Conservation (phyloP, 2,888 invertebrate species). For the Leptopterna dolabrata region DNA sequence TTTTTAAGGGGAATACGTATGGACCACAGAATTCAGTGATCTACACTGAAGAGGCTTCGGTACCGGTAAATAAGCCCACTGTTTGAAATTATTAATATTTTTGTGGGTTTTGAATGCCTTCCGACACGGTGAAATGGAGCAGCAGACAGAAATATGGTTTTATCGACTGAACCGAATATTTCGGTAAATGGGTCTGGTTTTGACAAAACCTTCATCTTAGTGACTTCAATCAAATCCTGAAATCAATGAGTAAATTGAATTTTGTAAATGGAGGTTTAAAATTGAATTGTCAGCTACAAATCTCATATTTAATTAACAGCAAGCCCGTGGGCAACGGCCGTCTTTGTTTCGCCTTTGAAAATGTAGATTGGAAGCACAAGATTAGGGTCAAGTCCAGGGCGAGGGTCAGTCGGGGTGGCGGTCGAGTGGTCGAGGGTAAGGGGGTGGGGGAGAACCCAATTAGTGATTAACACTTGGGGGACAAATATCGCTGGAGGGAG, state of each 20-base stretch:
- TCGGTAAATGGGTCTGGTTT: not conserved
- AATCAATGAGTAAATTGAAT: slow-evolving; percentile 23
- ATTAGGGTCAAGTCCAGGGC: slow-evolving; percentile 55
- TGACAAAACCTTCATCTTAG: not conserved
- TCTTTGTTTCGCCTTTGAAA: slow-evolving; percentile 53
- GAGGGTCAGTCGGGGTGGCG: slow-evolving; percentile 5
- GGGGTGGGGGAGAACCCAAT: slow-evolving; percentile 52
- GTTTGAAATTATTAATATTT: no score
- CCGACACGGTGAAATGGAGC: no score
- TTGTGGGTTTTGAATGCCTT: no score
- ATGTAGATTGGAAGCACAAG: slow-evolving; percentile 53
- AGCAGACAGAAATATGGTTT: no score
- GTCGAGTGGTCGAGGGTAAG: no score
- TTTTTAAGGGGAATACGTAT: no score
- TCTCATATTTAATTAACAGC: slow-evolving; percentile 49
- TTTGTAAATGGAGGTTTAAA: slow-evolving; percentile 24
- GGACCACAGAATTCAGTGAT: no score
- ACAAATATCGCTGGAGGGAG: slow-evolving; percentile 58
- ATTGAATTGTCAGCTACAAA: slow-evolving; percentile 48
- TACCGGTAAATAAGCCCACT: no score
- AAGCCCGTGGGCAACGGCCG: not conserved
- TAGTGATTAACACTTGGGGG: slow-evolving; percentile 55
- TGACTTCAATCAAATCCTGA: not conserved
- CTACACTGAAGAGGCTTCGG: no score
- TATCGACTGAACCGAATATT: not conserved